A percentile compares a stretch with the other conserved stretches of the same genome.
These are phyloP conservation scores for Cenopis cana DNA, from an alignment of 2,888 invertebrate genomes.

Conservation along the genomic window DNA sequence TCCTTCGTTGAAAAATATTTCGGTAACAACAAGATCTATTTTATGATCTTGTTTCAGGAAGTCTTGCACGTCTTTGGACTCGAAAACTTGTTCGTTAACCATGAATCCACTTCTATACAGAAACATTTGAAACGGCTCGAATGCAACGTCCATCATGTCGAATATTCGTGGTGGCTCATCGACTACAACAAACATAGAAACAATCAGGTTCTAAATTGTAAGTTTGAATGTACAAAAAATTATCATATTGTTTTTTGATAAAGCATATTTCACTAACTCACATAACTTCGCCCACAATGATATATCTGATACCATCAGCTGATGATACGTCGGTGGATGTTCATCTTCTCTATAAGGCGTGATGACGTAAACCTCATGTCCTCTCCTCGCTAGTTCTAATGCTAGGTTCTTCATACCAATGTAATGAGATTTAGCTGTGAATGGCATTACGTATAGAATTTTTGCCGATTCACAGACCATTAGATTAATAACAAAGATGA, in stretches of 20 bases:
- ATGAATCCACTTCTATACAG: slow-evolving; percentile 42
- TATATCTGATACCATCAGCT: slow-evolving; percentile 37
- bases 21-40: slow-evolving; percentile 46
- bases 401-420: slow-evolving; percentile 45
- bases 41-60: slow-evolving; percentile 46
- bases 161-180: slow-evolving; percentile 41
- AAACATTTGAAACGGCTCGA: slow-evolving; percentile 39
- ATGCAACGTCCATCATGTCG: slow-evolving; percentile 34
- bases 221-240: too few relatives aligned
- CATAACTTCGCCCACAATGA: slow-evolving; percentile 42
- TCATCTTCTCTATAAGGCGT: slow-evolving; percentile 42
- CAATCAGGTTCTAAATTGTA: too few relatives aligned
- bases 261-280: slow-evolving; percentile 20
- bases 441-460: slow-evolving; percentile 46
- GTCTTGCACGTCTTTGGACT: slow-evolving; percentile 46
- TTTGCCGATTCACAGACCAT: slow-evolving; percentile 42
- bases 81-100: slow-evolving; percentile 42
- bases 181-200: slow-evolving; percentile 36
- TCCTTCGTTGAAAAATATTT: slow-evolving; percentile 47
- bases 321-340: slow-evolving; percentile 44
- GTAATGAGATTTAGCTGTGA: slow-evolving; percentile 46
- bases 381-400: slow-evolving; percentile 43
- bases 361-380: slow-evolving; percentile 46
- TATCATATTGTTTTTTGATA: too few relatives aligned
- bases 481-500: not conserved